Percentiles rank a stretch among this genome's conserved stretches.
phyloP scores from a whole-genome alignment of 2,113 vertebrate genomes.

The Gymnogyps californianus region DNA sequence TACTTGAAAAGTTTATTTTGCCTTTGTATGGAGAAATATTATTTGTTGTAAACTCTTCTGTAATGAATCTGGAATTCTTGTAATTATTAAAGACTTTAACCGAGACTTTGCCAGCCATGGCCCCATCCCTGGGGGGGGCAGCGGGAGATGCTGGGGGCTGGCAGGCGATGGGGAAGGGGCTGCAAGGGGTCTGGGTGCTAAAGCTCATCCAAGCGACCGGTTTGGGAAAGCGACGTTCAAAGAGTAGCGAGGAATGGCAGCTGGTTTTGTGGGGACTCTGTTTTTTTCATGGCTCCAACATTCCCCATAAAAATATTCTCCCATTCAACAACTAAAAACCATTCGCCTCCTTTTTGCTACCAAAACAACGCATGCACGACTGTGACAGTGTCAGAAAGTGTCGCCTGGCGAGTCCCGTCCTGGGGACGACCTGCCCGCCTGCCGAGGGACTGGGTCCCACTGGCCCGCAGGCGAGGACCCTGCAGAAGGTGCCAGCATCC shows the following conservation, averaged over 20 bases:
- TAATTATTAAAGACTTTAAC: conserved; percentile 69
- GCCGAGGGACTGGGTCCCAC: neutral
- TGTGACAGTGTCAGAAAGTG: neutral
- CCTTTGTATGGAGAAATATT: conserved; percentile 63
- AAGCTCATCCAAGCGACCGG: fast-evolving
- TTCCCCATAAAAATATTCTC: neutral
- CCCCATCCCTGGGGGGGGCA: neutral
- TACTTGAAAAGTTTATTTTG: conserved; percentile 66
- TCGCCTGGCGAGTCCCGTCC: neutral
- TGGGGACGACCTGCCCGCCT: fast-evolving
- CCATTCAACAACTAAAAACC: neutral
- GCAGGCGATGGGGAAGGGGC: neutral
- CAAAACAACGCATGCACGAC: fast-evolving
- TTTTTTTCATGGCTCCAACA: neutral
- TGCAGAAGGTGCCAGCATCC: neutral
- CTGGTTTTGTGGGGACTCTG: neutral
- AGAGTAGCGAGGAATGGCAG: fast-evolving
- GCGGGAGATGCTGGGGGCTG: neutral
- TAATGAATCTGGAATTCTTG: conserved; percentile 62
- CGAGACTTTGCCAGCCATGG: neutral
- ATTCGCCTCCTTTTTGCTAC: neutral
- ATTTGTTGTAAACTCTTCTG: conserved; percentile 67
- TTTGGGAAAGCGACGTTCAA: fast-evolving
- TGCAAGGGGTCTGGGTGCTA: neutral
- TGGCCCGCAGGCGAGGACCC: neutral